Evolutionary conservation across 2,113 vertebrate species (phyloP), one percentile per base, ranked within the genome.

Genomic region (Arenaria interpres): DNA sequence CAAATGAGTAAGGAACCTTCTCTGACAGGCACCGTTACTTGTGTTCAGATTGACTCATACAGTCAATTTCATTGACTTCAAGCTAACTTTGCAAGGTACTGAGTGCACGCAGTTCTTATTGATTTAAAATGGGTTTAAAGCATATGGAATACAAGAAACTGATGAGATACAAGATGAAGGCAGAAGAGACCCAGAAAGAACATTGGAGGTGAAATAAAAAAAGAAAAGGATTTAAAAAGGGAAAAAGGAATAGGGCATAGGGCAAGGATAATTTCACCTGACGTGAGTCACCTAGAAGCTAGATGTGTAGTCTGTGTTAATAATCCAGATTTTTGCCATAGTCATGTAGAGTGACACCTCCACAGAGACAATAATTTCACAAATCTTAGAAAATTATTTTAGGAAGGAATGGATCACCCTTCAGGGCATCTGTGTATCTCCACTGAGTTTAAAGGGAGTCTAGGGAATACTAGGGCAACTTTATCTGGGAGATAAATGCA

Each of bases 1-100:
- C 21, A 89, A 76, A 88, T 53, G 59, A 45, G 4, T 80, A 76
- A 75, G 32, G 48, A 57, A 73, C 25, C 12, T 82, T 85, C 57
- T 63, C 39, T 74, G 69, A 62, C 64, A 92, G 80, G 20, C 14
- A 48, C 18, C 19, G 15, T 48, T 72, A 35, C 14, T 93, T 46
- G 33, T 54, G 39, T 18, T 84, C 46, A 83, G 41, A 81, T 87
- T 85, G 85, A 84, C 54, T 71, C 69, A 53, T 23, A 54, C 15
- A 76, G 67, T 80, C 79, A 72, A 78, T 94, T 84, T 79, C 60
- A 89, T 73, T 88, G 81, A 82, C 77, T 94, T 89, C 39, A 79
- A 79, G 50, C 28, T 79, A 82, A 73, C 56, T 89, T 92, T 86
- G 62, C 41, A 86, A 94, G 45, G n/a, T 73, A 46, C n/a, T 78